A percentile compares a stretch with the other conserved stretches of the same genome.
These are phyloP conservation scores for Acleris sparsana DNA, from an alignment of 2,888 invertebrate genomes.

Conservation along the genomic window DNA sequence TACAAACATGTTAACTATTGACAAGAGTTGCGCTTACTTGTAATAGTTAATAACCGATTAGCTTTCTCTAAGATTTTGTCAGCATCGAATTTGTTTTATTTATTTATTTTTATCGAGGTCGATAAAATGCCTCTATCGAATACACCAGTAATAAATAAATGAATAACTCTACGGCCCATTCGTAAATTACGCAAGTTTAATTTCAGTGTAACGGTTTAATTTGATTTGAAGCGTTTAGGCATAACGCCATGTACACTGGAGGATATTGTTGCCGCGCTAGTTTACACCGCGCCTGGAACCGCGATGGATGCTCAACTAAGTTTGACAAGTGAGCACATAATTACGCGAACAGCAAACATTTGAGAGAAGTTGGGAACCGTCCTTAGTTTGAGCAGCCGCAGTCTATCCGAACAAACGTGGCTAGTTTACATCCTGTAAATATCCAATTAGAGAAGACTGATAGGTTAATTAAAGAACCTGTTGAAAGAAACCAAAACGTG, in stretches of 20 bases:
- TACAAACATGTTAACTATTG: too few species aligned
- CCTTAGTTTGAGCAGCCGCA: conserved; percentile 23
- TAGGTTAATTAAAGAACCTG: too few species aligned
- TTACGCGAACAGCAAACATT: conserved; percentile 35
- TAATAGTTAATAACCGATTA: too few species aligned
- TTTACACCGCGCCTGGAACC: conserved; percentile 15
- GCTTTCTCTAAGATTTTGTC: too few species aligned
- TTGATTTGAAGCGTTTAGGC: neutral
- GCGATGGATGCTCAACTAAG: conserved; percentile 32
- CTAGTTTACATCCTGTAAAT: conserved; percentile 29
- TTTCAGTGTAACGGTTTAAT: neutral
- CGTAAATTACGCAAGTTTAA: too few species aligned
- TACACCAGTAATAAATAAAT: too few species aligned
- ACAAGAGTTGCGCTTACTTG: too few species aligned
- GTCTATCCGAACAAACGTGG: conserved; percentile 11
- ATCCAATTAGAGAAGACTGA: neutral
- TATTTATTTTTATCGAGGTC: too few species aligned
- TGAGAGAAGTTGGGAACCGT: conserved; percentile 24
- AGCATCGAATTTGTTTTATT: too few species aligned
- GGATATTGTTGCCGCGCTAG: conserved; percentile 20
- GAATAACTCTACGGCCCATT: too few species aligned
- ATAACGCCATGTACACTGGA: conserved; percentile 3
- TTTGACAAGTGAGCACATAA: conserved; percentile 37
- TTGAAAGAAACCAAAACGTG: too few species aligned
- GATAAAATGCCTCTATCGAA: too few species aligned